phyloP scores from a whole-genome alignment of 1,140 invertebrate genomes.

The Copidosoma floridanum region DNA sequence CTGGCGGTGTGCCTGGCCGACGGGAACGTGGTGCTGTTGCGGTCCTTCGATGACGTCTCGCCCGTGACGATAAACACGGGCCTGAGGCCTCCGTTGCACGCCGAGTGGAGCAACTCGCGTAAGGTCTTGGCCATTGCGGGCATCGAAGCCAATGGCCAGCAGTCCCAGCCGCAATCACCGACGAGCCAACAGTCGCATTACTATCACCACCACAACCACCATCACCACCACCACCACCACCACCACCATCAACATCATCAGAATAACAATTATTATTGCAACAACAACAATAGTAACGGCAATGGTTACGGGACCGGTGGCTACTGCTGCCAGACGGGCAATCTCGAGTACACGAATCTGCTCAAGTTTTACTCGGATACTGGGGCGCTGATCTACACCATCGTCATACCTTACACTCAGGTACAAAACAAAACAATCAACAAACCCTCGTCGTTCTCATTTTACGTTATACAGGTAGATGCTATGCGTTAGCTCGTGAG shows the following conservation, averaged over 20 bases:
- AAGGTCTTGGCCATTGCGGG: constrained; percentile 92
- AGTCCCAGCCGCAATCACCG: background rate
- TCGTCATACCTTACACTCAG: constrained; percentile 72
- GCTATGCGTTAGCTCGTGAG: too few species aligned
- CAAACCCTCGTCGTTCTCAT: too few species aligned
- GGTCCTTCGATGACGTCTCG: constrained; percentile 89
- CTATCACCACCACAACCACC: too few species aligned
- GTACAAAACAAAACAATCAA: too few species aligned
- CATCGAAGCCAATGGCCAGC: constrained; percentile 47
- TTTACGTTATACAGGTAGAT: too few species aligned
- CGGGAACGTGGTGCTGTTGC: constrained; percentile 83
- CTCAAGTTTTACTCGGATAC: constrained; percentile 79
- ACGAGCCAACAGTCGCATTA: too few species aligned
- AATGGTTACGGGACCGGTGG: too few species aligned
- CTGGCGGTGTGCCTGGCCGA: constrained; percentile 86
- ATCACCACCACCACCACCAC: too few species aligned
- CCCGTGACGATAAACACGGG: constrained; percentile 82
- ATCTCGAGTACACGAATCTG: constrained; percentile 63
- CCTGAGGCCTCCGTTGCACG: constrained; percentile 74
- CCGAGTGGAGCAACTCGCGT: constrained; percentile 95
- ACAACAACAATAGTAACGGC: constrained; percentile 24
- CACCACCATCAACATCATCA: constrained; percentile 39
- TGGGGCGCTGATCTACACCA: constrained; percentile 72
- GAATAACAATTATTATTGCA: constrained; percentile 52
- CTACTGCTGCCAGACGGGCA: background rate